Conservation (phyloP, 2,888 invertebrate species). For the Lobophora halterata region DNA sequence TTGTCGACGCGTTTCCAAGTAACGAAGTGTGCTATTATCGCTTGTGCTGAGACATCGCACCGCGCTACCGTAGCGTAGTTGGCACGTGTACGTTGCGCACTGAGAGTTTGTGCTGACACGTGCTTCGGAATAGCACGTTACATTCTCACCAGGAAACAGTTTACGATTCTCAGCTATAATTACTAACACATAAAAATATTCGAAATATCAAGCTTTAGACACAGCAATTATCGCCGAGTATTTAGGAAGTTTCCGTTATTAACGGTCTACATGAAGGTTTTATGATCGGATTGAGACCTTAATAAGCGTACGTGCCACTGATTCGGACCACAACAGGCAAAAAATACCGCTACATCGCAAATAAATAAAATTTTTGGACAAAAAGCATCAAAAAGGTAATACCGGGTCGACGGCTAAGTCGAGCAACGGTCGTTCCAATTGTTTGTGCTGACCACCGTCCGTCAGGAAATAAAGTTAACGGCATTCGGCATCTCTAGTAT, state of each 20-base stretch:
- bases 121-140: constrained; percentile 35
- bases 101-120: constrained; percentile 36
- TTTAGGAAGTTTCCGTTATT: constrained; percentile 43
- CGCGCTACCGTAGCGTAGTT: constrained; percentile 2
- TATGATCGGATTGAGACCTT: constrained; percentile 57
- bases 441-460: constrained; percentile 44
- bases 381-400: constrained; percentile 74
- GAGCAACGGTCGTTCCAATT: constrained; percentile 73
- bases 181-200: constrained; percentile 2
- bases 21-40: constrained; percentile 48
- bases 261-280: constrained; percentile 49
- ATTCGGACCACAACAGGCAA: constrained; percentile 48
- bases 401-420: constrained; percentile 61
- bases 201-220: neutral
- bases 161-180: too few relatives aligned
- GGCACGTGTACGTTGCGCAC: constrained; percentile 42
- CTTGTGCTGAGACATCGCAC: constrained; percentile 17
- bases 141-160: constrained; percentile 26
- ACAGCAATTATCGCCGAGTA: constrained; percentile 14
- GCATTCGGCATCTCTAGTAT: constrained; percentile 18
- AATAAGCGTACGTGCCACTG: constrained; percentile 60
- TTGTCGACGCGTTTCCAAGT: constrained; percentile 47
- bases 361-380: constrained; percentile 72
- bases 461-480: constrained; percentile 33
- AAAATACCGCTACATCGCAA: constrained; percentile 68